Base-by-base conservation (phyloP, 2,888 invertebrate species). In the Sinhomidia bicolor region DNA sequence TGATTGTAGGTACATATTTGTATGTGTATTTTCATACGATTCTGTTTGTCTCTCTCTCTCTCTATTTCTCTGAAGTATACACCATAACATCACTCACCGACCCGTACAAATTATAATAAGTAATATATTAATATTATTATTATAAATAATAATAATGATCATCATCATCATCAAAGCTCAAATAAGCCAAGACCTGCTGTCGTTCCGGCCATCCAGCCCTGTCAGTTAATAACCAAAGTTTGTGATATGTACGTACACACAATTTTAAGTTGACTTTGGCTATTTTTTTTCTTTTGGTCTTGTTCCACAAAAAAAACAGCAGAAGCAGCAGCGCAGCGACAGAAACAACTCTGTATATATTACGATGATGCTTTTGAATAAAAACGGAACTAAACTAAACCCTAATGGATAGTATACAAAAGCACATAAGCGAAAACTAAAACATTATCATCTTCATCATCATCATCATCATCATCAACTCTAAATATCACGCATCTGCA, bases 401-500 rank as follows among this genome's bases (percentile, higher is more conserved):
- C 7, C 7, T n/a, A n/a, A 17, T 36, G 32, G 65, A n/a, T n/a
- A n/a, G n/a, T 26, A 12, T 29, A 65, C 17, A 44, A 44, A 71
- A 2, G 41, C 36, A 3, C 23, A 26, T 9, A 60, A 32, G 3
- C 1, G 4, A 47, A 23, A 44, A n/a, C n/a, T n/a, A n/a, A n/a
- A n/a, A n/a, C n/a, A n/a, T n/a, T n/a, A n/a, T n/a, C n/a, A 14
- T 17, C 41, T n/a, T 36, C 79, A 60, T 32, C 14, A 80, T 41
- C 23, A 41, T 29, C 60, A 41, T 80, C 60, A 47, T 83, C 57
- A 23, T 44, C 68, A 36, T 44, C 41, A 74, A 26, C 23, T 23
- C n/a, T n/a, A n/a, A 71, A 71, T 23, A 71, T 20, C 44, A 51
- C 71, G 47, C 86, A 87, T 87, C 81, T 87, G 86, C 71, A 80